Evolutionary conservation across 1,140 invertebrate genomes (phyloP).

Genomic region (Diachasma alloeum): DNA sequence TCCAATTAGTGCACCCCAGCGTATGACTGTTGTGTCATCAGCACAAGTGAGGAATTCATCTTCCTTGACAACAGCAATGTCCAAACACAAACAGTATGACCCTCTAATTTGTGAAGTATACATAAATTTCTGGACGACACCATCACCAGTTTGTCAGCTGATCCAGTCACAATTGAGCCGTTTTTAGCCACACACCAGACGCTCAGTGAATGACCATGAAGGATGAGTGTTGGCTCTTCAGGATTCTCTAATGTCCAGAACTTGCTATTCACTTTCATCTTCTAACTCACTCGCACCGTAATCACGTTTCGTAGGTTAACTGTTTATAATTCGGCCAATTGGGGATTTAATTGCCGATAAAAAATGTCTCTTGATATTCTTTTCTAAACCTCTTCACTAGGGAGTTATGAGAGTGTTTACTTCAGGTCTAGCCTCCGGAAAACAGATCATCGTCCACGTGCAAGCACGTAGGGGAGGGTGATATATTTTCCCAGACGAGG

Average conservation of each 20-base stretch:
- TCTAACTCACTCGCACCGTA: too few species aligned
- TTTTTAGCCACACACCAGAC: conserved; percentile 84
- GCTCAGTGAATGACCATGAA: conserved; percentile 83
- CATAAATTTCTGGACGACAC: conserved; percentile 79
- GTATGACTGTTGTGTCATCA: conserved; percentile 87
- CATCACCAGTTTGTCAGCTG: conserved; percentile 90
- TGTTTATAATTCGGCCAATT: too few species aligned
- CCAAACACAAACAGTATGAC: conserved; percentile 93
- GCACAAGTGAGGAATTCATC: conserved; percentile 85
- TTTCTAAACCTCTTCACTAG: too few species aligned
- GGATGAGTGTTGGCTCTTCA: conserved; percentile 64
- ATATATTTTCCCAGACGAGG: too few species aligned
- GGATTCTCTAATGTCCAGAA: conserved; percentile 76
- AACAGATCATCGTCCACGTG: too few species aligned
- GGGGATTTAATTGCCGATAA: too few species aligned
- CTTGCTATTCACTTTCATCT: too few species aligned
- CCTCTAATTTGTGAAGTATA: conserved; percentile 67
- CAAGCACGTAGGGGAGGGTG: too few species aligned
- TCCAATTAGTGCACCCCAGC: conserved; percentile 81
- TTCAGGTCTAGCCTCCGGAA: too few species aligned
- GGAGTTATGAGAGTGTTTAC: too few species aligned
- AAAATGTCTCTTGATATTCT: too few species aligned
- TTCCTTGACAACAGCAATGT: conserved; percentile 73
- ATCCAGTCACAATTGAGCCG: conserved; percentile 79
- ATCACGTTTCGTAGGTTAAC: too few species aligned